phyloP scores from a whole-genome alignment of 2,113 vertebrate species.

The Forbesichthys papilliferus region DNA sequence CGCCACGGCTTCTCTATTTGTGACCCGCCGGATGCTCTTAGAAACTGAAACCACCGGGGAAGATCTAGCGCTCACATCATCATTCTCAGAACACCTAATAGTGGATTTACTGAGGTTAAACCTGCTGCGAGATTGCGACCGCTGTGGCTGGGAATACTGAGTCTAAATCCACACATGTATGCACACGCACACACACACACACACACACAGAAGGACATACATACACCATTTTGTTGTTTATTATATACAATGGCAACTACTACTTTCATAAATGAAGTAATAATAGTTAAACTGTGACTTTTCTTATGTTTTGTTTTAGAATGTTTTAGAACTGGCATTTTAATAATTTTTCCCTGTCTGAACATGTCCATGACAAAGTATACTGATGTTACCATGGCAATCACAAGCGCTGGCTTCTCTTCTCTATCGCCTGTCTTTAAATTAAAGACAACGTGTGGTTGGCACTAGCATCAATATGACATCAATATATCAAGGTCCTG shows the following conservation, averaged over 20 bases:
- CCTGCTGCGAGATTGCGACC: conserved; percentile 66
- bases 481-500: conserved; percentile 9
- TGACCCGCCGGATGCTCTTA: conserved; percentile 68
- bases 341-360: too few relatives aligned
- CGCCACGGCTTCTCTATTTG: conserved; percentile 66
- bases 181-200: background rate
- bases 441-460: background rate
- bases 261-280: too few relatives aligned
- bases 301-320: too few relatives aligned
- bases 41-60: conserved; percentile 72
- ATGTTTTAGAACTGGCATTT: too few relatives aligned
- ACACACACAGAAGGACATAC: background rate
- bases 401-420: too few relatives aligned
- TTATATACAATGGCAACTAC: too few relatives aligned
- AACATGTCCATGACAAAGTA: too few relatives aligned
- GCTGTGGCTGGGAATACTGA: conserved; percentile 64
- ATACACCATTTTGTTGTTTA: too few relatives aligned
- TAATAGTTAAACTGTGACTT: too few relatives aligned
- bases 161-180: conserved; percentile 25
- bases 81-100: conserved; percentile 74
- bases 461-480: background rate
- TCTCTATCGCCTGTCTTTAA: background rate
- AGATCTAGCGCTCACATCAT: conserved; percentile 74
- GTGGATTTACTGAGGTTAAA: conserved; percentile 77
- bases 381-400: too few relatives aligned